These are phyloP conservation scores for Orgyia antiqua DNA, from an alignment of 2,888 invertebrate genomes.

Conservation along the genomic window DNA sequence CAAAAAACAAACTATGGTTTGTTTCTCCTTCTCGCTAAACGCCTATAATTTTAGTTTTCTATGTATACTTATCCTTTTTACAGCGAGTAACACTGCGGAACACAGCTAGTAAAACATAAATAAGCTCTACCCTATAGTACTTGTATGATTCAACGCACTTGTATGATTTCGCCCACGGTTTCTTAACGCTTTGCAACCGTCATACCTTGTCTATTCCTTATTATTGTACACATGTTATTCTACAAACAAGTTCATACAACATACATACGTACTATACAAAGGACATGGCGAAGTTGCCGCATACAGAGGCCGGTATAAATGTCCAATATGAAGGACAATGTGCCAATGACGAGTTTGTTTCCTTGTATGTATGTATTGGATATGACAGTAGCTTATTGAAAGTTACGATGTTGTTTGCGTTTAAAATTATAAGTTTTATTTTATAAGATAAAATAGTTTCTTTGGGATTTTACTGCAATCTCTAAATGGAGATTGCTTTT, in stretches of 20 bases:
- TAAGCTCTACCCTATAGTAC: constrained; percentile 11
- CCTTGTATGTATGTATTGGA: neutral
- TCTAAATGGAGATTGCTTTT: too few species aligned
- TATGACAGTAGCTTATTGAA: constrained; percentile 1
- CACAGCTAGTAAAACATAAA: constrained; percentile 1
- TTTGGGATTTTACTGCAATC: neutral
- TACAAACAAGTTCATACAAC: constrained; percentile 12
- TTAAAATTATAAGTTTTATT: neutral
- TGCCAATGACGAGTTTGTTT: constrained; percentile 14
- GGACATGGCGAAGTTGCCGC: neutral
- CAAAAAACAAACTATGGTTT: too few species aligned
- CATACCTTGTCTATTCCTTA: constrained; percentile 35
- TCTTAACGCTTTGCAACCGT: constrained; percentile 29
- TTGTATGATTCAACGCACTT: too few species aligned
- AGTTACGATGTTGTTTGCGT: neutral
- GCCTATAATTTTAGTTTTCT: too few species aligned
- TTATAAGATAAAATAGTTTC: neutral
- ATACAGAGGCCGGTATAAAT: constrained; percentile 9
- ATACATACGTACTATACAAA: constrained; percentile 7
- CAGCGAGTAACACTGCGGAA: too few species aligned
- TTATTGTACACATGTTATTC: constrained; percentile 33
- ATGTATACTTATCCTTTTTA: too few species aligned
- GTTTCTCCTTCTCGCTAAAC: too few species aligned
- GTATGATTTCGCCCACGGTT: constrained; percentile 27
- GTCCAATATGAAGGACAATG: constrained; percentile 19